Evolutionary conservation across 2,113 vertebrate species (phyloP), one percentile per base, ranked within the genome.

Genomic region (Lepus timidus): DNA sequence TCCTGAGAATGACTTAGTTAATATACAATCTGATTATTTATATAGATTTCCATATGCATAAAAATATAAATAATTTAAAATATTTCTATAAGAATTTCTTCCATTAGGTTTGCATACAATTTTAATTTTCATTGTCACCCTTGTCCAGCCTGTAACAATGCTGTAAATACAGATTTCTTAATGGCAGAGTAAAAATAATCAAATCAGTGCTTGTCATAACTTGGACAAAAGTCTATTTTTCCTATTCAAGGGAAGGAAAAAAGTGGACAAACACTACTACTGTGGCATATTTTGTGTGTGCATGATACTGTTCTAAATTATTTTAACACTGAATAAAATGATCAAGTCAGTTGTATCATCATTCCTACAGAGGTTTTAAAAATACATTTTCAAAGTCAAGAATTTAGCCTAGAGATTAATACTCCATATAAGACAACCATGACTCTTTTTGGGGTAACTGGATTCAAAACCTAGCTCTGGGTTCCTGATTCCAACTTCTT

Each of bases 11-110:
- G 7, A 78, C 13, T 14, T 64, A 51, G 13, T 71, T 67, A 61
- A 29, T 78, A 78, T 33, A 58, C 23, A 94, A 88, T 78, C 64
- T 84, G 23, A 12, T 19, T 4, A 17, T 79, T 7, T 8, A 52
- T 49, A 68, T 31, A 49, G 4, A 64, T 62, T 1, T 1, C 9
- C 4, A 65, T 87, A 12, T 61, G 3, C 68, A 68, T 84, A 33
- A 29, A 81, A 81, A 88, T 52, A 75, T 33, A 65, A 10, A 49
- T 49, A 25, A 9, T 23, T 36, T 62, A 33, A 20, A 74, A 81
- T 61, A 81, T 58, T 87, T 91, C 74, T 36, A 81, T 49, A 94
- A 86, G 44, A 86, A 67, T 61, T 74, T 20, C 23, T 81, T 20
- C 22, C 44, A 58, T 58, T 16, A 55, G 4, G 1, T 65, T 71